A percentile compares a stretch with the other conserved stretches of the same genome.
These are phyloP conservation scores for Myotis brandtii DNA, from an alignment of 2,113 vertebrate species.

Conservation along the genomic window DNA sequence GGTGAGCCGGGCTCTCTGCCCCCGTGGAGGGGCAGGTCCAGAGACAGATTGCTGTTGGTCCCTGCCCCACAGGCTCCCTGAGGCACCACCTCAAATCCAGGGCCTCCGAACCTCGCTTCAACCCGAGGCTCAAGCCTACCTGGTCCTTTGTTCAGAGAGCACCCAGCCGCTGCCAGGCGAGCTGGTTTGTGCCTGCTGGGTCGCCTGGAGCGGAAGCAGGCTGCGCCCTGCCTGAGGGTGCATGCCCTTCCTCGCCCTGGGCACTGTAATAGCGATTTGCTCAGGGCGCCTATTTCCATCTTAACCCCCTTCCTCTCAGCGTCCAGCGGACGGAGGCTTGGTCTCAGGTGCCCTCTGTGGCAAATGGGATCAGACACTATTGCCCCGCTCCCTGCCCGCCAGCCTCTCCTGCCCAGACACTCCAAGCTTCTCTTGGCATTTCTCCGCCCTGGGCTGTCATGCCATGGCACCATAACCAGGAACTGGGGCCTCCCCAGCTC, in stretches of 20 bases:
- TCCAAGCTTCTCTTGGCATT: background rate
- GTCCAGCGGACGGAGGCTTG: background rate
- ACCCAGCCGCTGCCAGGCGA: background rate
- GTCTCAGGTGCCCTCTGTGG: background rate
- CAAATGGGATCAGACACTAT: background rate
- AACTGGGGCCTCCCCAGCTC: background rate
- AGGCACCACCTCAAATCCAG: background rate
- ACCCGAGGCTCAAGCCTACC: background rate
- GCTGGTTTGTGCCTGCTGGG: background rate
- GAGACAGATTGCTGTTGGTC: background rate
- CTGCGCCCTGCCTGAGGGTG: no score
- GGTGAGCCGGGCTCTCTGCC: background rate
- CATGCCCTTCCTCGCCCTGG: background rate
- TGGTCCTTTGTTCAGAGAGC: background rate
- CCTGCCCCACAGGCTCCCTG: no score
- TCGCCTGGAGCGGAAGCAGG: accelerated
- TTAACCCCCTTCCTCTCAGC: background rate
- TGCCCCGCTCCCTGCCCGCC: background rate
- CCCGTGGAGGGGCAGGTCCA: background rate
- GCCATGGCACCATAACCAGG: background rate
- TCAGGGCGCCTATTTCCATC: background rate
- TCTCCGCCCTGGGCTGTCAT: background rate
- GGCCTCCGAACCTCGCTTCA: background rate
- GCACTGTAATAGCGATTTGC: background rate
- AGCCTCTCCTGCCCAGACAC: background rate